These are phyloP conservation scores for Uropsilus gracilis DNA, from an alignment of 2,113 vertebrate species.

Conservation along the genomic window DNA sequence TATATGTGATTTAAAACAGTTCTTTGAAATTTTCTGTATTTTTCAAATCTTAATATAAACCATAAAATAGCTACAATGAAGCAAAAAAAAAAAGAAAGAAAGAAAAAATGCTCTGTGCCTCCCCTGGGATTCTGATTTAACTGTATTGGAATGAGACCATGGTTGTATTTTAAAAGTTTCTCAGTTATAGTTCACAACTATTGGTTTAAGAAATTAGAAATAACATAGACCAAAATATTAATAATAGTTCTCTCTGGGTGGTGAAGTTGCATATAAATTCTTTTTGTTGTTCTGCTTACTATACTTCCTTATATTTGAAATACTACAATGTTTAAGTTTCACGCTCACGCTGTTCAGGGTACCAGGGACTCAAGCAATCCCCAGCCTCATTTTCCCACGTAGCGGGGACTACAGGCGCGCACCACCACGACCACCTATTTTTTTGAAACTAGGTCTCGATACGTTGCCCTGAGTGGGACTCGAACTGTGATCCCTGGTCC, in stretches of 20 bases:
- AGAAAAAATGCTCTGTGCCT: neutral
- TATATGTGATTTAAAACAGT: constrained; percentile 28
- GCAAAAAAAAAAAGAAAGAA: neutral
- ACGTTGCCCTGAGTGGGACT: too few species aligned
- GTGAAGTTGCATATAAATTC: neutral
- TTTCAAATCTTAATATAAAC: constrained; percentile 17
- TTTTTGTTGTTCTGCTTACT: constrained; percentile 9
- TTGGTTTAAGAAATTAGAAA: constrained; percentile 10
- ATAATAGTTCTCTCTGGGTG: neutral
- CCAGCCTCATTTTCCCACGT: too few species aligned
- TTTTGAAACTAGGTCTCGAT: too few species aligned
- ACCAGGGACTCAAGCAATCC: too few species aligned
- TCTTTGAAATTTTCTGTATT: neutral
- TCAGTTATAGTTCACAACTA: neutral
- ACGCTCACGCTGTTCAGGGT: too few species aligned
- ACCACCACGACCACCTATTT: too few species aligned
- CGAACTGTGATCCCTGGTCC: too few species aligned
- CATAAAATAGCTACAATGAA: neutral
- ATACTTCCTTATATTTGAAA: constrained; percentile 19
- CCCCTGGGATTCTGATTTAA: neutral
- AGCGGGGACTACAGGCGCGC: too few species aligned
- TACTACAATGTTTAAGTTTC: constrained; percentile 18
- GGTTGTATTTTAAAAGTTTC: neutral
- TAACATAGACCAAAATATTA: neutral
- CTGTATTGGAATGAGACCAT: neutral